These are phyloP conservation scores for Ectropis crepuscularia DNA, from an alignment of 2,888 invertebrate species.

Conservation along the genomic window DNA sequence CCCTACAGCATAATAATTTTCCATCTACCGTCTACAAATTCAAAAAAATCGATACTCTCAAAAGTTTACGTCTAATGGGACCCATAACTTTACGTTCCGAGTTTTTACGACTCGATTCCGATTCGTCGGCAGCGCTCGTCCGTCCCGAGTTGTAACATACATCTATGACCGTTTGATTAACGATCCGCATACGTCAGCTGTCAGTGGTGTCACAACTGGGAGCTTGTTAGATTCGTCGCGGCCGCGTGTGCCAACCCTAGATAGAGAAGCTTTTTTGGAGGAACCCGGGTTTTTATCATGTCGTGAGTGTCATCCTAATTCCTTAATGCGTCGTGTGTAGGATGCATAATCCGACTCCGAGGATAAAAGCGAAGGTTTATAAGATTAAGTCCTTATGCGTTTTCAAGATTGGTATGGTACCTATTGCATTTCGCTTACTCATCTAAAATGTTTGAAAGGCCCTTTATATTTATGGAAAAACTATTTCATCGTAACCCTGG, in stretches of 20 bases:
- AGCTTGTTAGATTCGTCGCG: conserved; percentile 79
- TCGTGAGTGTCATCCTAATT: conserved; percentile 65
- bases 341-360: conserved; percentile 43
- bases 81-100: conserved; percentile 41
- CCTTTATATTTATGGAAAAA: background rate
- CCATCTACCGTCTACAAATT: background rate
- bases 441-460: background rate
- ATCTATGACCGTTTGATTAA: conserved; percentile 77
- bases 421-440: conserved; percentile 5
- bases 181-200: conserved; percentile 81
- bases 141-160: conserved; percentile 61
- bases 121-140: conserved; percentile 36
- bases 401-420: conserved; percentile 4
- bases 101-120: conserved; percentile 44
- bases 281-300: conserved; percentile 67
- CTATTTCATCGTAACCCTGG: no score
- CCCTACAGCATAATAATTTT: background rate
- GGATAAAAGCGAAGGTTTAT: conserved; percentile 31
- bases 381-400: conserved; percentile 15
- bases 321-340: conserved; percentile 58
- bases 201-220: conserved; percentile 80
- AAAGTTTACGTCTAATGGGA: conserved; percentile 32
- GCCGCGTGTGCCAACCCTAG: conserved; percentile 69
- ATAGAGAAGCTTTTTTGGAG: conserved; percentile 73
- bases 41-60: conserved; percentile 18